Evolutionary conservation across 2,113 vertebrate species (phyloP).

Genomic region (Entomyzon cyanotis): DNA sequence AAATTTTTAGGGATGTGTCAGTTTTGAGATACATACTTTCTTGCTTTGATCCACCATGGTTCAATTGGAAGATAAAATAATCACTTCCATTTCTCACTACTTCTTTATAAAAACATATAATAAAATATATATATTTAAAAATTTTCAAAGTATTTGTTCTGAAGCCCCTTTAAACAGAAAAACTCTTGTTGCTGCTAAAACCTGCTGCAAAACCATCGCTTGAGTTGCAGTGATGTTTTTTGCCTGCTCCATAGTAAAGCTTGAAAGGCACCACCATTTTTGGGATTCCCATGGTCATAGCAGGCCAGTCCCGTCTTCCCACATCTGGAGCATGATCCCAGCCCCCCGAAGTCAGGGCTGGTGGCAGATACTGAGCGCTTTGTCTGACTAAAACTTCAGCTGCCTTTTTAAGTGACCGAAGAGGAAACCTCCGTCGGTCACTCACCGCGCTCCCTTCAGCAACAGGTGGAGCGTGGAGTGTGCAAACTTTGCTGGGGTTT

Average conservation of each 20-base stretch:
- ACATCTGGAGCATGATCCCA: fast-evolving
- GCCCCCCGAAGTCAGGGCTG: fast-evolving
- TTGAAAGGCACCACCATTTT: background rate
- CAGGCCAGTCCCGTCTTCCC: background rate
- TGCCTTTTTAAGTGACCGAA: background rate
- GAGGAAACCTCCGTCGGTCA: background rate
- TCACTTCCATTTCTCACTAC: conserved; percentile 36
- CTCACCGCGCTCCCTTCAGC: background rate
- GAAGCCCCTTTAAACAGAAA: conserved; percentile 13
- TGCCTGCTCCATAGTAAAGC: background rate
- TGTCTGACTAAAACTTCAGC: background rate
- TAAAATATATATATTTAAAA: conserved; percentile 15
- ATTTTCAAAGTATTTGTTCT: conserved; percentile 11
- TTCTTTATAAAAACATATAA: conserved; percentile 34
- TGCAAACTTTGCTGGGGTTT: background rate
- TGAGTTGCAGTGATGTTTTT: background rate
- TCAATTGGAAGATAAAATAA: conserved; percentile 49
- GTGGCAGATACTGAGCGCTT: fast-evolving
- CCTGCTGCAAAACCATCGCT: background rate
- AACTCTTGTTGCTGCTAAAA: background rate
- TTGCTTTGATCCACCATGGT: conserved; percentile 31
- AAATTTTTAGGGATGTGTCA: conserved; percentile 37
- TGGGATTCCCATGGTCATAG: background rate
- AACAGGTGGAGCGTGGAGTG: background rate
- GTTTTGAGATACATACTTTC: conserved; percentile 20